Conservation (phyloP, 2,888 invertebrate genomes). For the Muscina levida region DNA sequence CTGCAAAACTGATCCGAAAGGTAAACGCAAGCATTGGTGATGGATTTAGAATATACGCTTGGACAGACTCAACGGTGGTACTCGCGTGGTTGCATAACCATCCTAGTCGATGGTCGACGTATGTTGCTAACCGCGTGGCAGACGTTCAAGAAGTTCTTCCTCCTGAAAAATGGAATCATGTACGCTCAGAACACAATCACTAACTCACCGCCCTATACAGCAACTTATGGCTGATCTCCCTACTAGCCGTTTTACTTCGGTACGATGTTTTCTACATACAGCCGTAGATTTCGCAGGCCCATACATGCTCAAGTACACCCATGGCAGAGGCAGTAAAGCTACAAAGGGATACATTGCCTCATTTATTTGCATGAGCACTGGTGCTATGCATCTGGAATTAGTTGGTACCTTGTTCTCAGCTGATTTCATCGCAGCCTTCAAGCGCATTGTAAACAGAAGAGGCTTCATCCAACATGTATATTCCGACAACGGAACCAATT, state of each 20-base stretch:
- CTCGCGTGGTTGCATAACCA: constrained; percentile 40
- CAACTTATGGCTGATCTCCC: constrained; percentile 61
- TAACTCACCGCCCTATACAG: constrained; percentile 23
- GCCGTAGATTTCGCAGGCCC: constrained; percentile 43
- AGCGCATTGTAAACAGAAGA: constrained; percentile 21
- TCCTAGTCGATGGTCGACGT: constrained; percentile 31
- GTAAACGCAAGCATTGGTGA: neutral
- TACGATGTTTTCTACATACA: constrained; percentile 21
- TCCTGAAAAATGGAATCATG: constrained; percentile 2
- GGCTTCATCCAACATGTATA: constrained; percentile 33
- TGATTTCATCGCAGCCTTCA: constrained; percentile 42
- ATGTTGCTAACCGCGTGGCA: constrained; percentile 33
- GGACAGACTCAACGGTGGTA: constrained; percentile 47
- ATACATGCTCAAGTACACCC: constrained; percentile 9
- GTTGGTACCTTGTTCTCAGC: constrained; percentile 46
- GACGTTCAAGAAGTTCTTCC: constrained; percentile 29
- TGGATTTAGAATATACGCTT: constrained; percentile 11
- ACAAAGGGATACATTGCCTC: constrained; percentile 37
- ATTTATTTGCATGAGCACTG: constrained; percentile 14
- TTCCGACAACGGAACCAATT: constrained; percentile 44
- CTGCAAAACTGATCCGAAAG: neutral
- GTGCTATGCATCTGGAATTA: constrained; percentile 39
- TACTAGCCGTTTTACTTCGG: neutral
- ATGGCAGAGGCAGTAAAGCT: neutral
- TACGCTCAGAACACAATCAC: constrained; percentile 2